Percentiles rank a stretch among this genome's conserved stretches.
Conservation (phyloP, 2,888 invertebrate species). For the Drosophila recens region DNA sequence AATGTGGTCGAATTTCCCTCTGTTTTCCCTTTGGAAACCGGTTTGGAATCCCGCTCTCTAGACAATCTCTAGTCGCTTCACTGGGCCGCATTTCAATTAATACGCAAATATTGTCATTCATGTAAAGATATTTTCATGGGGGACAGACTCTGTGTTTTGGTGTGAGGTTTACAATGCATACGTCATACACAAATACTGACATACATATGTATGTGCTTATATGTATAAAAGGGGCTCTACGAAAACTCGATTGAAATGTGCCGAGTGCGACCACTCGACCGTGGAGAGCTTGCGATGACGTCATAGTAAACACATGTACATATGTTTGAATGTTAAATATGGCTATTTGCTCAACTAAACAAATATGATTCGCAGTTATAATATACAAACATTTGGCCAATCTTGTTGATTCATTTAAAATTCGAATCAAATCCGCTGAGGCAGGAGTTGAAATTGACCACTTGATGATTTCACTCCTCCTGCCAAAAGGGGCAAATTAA, state of each 20-base stretch:
- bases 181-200: conserved; percentile 40
- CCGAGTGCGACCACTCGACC: conserved; percentile 44
- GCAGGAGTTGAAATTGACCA: conserved; percentile 8
- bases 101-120: conserved; percentile 69
- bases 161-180: conserved; percentile 24
- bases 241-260: conserved; percentile 27
- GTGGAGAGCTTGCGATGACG: conserved; percentile 37
- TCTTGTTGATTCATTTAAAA: conserved; percentile 31
- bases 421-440: conserved; percentile 6
- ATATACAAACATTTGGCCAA: conserved; percentile 5
- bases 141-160: conserved; percentile 18
- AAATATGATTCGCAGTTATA: conserved; percentile 17
- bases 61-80: conserved; percentile 35
- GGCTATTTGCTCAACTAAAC: conserved; percentile 17
- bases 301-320: conserved; percentile 31
- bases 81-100: conserved; percentile 66
- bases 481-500: conserved; percentile 25
- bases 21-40: conserved; percentile 33
- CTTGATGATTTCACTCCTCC: conserved; percentile 16
- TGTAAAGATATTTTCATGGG: conserved; percentile 58
- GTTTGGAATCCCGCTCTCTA: conserved; percentile 26
- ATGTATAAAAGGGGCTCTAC: not conserved
- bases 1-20: conserved; percentile 9
- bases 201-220: not conserved
- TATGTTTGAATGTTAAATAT: conserved; percentile 33